phyloP scores from a whole-genome alignment of 2,113 vertebrate genomes.

The Ranitomeya imitator region DNA sequence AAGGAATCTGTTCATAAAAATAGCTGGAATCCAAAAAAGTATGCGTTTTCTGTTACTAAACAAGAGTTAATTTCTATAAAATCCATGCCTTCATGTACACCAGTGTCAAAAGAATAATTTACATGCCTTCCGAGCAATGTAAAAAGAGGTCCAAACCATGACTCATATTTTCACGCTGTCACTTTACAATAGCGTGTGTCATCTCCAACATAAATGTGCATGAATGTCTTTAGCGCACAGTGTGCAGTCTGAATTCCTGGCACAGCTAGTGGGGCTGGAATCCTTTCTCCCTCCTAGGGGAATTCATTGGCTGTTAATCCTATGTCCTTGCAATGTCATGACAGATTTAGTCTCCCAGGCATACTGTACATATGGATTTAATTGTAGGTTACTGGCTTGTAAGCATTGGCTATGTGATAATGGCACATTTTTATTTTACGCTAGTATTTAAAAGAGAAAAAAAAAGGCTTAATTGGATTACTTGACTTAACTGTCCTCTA shows the following conservation, averaged over 20 bases:
- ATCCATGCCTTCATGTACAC: not conserved
- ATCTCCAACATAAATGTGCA: not conserved
- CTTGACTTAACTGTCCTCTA: not conserved
- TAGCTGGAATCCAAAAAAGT: not conserved
- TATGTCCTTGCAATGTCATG: constrained; percentile 29
- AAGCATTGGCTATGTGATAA: not conserved
- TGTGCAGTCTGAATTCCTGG: not conserved
- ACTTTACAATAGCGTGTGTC: not conserved
- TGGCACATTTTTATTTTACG: not conserved
- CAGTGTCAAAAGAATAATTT: constrained; percentile 19
- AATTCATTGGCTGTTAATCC: not conserved
- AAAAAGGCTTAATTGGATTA: too few relatives aligned
- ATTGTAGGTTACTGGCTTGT: not conserved
- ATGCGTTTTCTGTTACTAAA: not conserved
- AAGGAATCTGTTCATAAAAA: not conserved
- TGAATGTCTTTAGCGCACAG: not conserved
- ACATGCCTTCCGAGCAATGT: not conserved
- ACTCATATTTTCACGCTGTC: not conserved
- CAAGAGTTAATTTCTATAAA: not conserved
- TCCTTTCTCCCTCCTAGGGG: not conserved
- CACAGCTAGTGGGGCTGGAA: not conserved
- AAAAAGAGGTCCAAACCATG: constrained; percentile 5
- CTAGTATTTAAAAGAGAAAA: too few relatives aligned
- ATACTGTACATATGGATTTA: constrained; percentile 8
- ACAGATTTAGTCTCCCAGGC: constrained; percentile 7